Evolutionary conservation across 1,140 invertebrate genomes (phyloP).

Genomic region (Dryas iulia): DNA sequence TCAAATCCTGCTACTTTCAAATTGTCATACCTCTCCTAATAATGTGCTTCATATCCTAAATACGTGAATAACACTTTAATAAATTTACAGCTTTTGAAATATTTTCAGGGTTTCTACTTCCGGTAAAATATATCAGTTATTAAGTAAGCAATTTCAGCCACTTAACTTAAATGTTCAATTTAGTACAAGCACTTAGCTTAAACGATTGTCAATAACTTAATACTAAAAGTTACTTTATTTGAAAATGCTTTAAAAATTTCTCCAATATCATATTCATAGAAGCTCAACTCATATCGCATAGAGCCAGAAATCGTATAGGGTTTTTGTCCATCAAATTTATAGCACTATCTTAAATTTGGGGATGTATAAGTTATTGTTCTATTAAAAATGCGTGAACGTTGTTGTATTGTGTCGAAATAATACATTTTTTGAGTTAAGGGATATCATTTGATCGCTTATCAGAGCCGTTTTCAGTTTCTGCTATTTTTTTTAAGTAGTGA

Average conservation of each 20-base stretch:
- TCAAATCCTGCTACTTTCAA: too few species aligned
- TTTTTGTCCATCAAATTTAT: not conserved
- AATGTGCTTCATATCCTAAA: too few species aligned
- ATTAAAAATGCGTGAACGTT: too few species aligned
- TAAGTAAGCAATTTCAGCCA: not conserved
- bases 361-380: too few species aligned
- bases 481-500: too few species aligned
- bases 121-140: not conserved
- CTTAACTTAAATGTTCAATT: not conserved
- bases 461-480: too few species aligned
- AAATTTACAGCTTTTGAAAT: too few species aligned
- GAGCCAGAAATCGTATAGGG: slow-evolving; percentile 5
- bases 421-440: too few species aligned
- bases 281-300: slow-evolving; percentile 24
- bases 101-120: not conserved
- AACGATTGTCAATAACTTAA: slow-evolving; percentile 10
- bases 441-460: too few species aligned
- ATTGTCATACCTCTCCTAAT: too few species aligned
- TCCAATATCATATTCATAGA: slow-evolving; percentile 25
- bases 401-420: too few species aligned
- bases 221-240: slow-evolving; percentile 15
- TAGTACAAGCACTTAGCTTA: slow-evolving; percentile 7
- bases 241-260: slow-evolving; percentile 19
- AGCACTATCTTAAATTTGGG: not conserved
- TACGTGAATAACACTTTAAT: too few species aligned